phyloP scores from a whole-genome alignment of 2,888 invertebrate species.

The Apomyelois bistriatella region DNA sequence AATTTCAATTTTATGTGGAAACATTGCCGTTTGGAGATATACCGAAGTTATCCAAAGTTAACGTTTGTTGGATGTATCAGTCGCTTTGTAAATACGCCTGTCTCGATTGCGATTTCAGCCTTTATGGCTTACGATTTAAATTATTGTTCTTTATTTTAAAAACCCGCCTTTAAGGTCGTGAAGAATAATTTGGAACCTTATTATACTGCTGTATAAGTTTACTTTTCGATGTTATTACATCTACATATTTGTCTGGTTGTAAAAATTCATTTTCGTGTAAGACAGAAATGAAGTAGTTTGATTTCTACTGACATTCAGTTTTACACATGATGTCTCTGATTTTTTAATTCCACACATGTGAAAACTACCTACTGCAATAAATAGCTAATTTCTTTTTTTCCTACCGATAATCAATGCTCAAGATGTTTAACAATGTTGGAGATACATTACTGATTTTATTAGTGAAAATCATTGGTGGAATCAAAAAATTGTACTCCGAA shows the following conservation, averaged over 20 bases:
- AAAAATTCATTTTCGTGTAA: too few relatives aligned
- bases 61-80: conserved; percentile 38
- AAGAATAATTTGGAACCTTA: not conserved
- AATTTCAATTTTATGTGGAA: conserved; percentile 37
- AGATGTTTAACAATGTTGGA: too few relatives aligned
- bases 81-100: conserved; percentile 44
- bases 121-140: conserved; percentile 31
- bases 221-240: not conserved
- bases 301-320: too few relatives aligned
- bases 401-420: too few relatives aligned
- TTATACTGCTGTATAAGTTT: not conserved
- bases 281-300: too few relatives aligned
- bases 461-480: too few relatives aligned
- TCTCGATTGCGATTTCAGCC: conserved; percentile 16
- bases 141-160: not conserved
- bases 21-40: conserved; percentile 39
- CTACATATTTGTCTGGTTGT: not conserved
- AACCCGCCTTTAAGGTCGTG: not conserved
- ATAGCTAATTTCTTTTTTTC: too few relatives aligned
- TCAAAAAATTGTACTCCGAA: too few relatives aligned
- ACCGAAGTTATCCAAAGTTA: conserved; percentile 57
- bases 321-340: too few relatives aligned
- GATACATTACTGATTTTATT: too few relatives aligned
- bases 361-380: too few relatives aligned
- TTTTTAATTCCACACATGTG: too few relatives aligned